A percentile compares a stretch with the other conserved stretches of the same genome.
phyloP scores from a whole-genome alignment of 2,888 invertebrate species.

The Ligdia adustata region DNA sequence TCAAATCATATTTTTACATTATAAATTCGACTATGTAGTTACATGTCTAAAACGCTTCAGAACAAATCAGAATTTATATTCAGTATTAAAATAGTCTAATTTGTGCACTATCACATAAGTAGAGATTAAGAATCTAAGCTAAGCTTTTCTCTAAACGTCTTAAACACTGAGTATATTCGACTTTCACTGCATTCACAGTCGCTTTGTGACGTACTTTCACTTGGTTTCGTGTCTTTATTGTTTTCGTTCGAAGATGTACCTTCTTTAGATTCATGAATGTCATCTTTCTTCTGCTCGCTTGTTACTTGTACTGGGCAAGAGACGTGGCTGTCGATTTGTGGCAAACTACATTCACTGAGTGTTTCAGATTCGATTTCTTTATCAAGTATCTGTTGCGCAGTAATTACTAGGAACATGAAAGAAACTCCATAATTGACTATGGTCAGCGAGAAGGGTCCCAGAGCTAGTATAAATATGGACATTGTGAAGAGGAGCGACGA shows the following conservation, averaged over 20 bases:
- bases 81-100: too few species aligned
- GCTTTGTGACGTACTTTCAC: conserved; percentile 23
- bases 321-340: conserved; percentile 6
- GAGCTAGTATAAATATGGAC: conserved; percentile 81
- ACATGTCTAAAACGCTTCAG: too few species aligned
- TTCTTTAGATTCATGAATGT: conserved; percentile 18
- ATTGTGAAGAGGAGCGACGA: conserved; percentile 77
- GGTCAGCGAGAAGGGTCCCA: conserved; percentile 85
- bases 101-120: too few species aligned
- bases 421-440: conserved; percentile 85
- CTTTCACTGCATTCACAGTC: conserved; percentile 66
- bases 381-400: conserved; percentile 82
- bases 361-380: conserved; percentile 33
- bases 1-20: too few species aligned
- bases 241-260: conserved; percentile 23
- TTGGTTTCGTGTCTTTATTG: conserved; percentile 20
- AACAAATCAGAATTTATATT: too few species aligned
- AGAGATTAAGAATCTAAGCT: conserved; percentile 24
- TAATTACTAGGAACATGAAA: conserved; percentile 79
- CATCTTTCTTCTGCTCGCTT: conserved; percentile 1
- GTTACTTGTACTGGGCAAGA: not conserved
- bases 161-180: conserved; percentile 64
- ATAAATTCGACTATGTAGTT: too few species aligned
- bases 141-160: conserved; percentile 67
- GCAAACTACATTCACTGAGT: conserved; percentile 1